Evolutionary conservation across 2,888 invertebrate genomes (phyloP).

Genomic region (Sceliomorpha sp.): DNA sequence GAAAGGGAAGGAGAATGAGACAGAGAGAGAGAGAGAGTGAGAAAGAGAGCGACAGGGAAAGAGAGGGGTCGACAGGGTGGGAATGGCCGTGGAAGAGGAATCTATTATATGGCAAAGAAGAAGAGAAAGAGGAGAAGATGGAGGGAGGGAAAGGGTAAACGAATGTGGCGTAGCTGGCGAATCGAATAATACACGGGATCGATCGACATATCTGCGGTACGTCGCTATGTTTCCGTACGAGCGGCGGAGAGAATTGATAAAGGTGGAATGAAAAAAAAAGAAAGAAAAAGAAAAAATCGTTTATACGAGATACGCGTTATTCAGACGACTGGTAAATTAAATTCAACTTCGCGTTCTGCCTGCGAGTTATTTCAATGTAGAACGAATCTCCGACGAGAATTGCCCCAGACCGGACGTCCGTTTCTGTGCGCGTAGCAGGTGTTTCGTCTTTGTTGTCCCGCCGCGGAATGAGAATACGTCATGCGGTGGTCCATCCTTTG

Average conservation of each 20-base stretch:
- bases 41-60: slow-evolving; percentile 17
- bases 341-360: background rate
- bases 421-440: background rate
- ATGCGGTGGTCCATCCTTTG: slow-evolving; percentile 3
- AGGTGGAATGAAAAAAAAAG: slow-evolving; percentile 8
- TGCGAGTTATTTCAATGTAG: background rate
- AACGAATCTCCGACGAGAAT: background rate
- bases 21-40: no score
- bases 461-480: background rate
- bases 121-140: slow-evolving; percentile 30
- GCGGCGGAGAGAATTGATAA: slow-evolving; percentile 18
- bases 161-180: slow-evolving; percentile 67
- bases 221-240: no score
- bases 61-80: slow-evolving; percentile 18
- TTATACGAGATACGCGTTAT: background rate
- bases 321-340: background rate
- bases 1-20: no score
- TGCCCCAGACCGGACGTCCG: slow-evolving; percentile 6
- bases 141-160: slow-evolving; percentile 64
- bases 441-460: slow-evolving; percentile 9
- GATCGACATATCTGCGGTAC: slow-evolving; percentile 59
- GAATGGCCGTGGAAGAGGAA: slow-evolving; percentile 19
- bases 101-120: slow-evolving; percentile 25
- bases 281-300: background rate
- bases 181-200: slow-evolving; percentile 72